phyloP scores from a whole-genome alignment of 2,888 invertebrate genomes.

The Rhamphomyia laevipes region DNA sequence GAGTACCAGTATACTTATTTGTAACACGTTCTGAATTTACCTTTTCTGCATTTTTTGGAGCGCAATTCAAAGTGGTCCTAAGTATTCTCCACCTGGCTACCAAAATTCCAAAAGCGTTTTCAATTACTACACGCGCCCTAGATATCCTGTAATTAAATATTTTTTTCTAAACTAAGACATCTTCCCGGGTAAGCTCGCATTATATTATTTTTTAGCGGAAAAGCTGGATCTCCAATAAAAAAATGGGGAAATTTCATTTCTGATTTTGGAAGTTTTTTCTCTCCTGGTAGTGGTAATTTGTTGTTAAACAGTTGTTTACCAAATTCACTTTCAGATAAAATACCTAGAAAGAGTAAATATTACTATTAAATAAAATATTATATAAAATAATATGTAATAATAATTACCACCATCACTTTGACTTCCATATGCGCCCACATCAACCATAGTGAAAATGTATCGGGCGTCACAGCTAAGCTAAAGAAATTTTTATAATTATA shows the following conservation, averaged over 20 bases:
- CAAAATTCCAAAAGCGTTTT: conserved; percentile 15
- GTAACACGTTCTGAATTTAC: not conserved
- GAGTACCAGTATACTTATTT: no score
- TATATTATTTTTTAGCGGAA: conserved; percentile 12
- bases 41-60: not conserved
- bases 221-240: conserved; percentile 13
- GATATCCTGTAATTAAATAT: conserved; percentile 12
- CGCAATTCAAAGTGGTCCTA: not conserved
- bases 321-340: not conserved
- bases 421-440: conserved; percentile 14
- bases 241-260: conserved; percentile 1
- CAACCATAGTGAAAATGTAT: conserved; percentile 15
- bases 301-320: not conserved
- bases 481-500: conserved; percentile 17
- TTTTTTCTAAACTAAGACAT: not conserved
- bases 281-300: conserved; percentile 1
- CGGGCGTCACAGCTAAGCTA: conserved; percentile 13
- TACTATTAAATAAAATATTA: not conserved
- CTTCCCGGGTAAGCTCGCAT: conserved; percentile 2
- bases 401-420: conserved; percentile 13
- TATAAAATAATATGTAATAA: not conserved
- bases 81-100: conserved; percentile 1
- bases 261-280: not conserved
- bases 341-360: conserved; percentile 1
- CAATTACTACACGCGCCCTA: conserved; percentile 8